Evolutionary conservation across 2,113 vertebrate genomes (phyloP).

Genomic region (Ahaetulla prasina): DNA sequence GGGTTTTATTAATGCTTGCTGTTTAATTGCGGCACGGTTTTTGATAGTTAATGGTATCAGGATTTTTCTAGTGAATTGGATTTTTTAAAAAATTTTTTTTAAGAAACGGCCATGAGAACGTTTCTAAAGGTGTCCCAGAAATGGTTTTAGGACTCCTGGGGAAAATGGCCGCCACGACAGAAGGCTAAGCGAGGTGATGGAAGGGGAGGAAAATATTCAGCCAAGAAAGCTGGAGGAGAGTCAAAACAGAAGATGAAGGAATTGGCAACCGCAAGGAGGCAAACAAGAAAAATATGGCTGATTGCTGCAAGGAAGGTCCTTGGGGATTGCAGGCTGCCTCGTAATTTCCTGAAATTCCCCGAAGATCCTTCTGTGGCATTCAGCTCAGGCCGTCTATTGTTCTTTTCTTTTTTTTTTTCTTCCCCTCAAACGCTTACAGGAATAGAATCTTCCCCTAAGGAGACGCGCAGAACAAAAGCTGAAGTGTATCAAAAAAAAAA

Average conservation of each 20-base stretch:
- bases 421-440: background rate
- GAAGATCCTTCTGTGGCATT: background rate
- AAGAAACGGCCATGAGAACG: background rate
- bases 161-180: too few species aligned
- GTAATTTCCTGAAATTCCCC: background rate
- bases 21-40: background rate
- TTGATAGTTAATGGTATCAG: background rate
- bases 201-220: background rate
- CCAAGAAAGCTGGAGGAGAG: background rate
- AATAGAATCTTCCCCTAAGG: background rate
- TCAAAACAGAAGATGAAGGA: background rate
- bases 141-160: background rate
- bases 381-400: background rate
- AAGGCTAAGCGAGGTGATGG: background rate
- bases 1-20: background rate
- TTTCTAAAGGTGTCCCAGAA: background rate
- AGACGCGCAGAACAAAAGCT: background rate
- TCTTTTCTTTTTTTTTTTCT: background rate
- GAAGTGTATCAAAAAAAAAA: background rate
- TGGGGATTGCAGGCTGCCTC: background rate
- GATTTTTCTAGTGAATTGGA: background rate
- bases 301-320: background rate
- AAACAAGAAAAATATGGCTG: background rate
- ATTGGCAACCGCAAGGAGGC: background rate
- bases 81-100: background rate